Conservation (phyloP, 2,113 vertebrate genomes). For the Chaenogobius annularis region DNA sequence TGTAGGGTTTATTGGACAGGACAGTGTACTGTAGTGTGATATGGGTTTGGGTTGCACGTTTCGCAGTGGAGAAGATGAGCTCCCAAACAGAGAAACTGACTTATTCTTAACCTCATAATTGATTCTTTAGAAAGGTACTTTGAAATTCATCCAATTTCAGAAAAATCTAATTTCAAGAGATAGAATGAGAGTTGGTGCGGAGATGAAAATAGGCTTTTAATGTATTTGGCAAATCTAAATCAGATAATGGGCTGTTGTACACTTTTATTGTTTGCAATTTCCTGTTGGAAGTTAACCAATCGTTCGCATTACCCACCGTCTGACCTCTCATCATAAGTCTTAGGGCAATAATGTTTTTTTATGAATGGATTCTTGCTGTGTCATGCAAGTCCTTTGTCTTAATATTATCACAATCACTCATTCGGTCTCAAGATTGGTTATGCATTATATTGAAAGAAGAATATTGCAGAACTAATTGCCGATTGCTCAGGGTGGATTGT, state of each 20-base stretch:
- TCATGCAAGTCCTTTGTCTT: not conserved
- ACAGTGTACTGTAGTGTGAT: too few relatives aligned
- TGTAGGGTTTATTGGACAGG: too few relatives aligned
- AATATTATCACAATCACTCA: not conserved
- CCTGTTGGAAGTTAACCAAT: conserved; percentile 18
- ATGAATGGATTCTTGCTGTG: not conserved
- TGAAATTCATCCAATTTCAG: not conserved
- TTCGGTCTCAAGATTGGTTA: not conserved
- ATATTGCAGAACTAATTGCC: too few relatives aligned
- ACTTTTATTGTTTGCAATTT: conserved; percentile 8
- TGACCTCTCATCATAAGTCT: conserved; percentile 3
- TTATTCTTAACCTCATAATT: not conserved
- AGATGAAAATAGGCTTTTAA: conserved; percentile 32
- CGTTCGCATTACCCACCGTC: not conserved
- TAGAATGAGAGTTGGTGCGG: conserved; percentile 4
- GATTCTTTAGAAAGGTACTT: not conserved
- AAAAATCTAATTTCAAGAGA: not conserved
- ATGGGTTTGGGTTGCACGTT: too few relatives aligned
- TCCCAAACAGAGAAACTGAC: too few relatives aligned
- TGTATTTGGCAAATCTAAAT: conserved; percentile 31
- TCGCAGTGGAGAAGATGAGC: too few relatives aligned
- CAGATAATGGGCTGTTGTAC: not conserved
- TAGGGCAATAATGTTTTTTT: not conserved
- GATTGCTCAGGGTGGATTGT: too few relatives aligned
- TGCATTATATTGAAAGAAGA: not conserved